A percentile compares a stretch with the other conserved stretches of the same genome.
Conservation (phyloP, 2,888 invertebrate genomes). For the Rapana venosa region DNA sequence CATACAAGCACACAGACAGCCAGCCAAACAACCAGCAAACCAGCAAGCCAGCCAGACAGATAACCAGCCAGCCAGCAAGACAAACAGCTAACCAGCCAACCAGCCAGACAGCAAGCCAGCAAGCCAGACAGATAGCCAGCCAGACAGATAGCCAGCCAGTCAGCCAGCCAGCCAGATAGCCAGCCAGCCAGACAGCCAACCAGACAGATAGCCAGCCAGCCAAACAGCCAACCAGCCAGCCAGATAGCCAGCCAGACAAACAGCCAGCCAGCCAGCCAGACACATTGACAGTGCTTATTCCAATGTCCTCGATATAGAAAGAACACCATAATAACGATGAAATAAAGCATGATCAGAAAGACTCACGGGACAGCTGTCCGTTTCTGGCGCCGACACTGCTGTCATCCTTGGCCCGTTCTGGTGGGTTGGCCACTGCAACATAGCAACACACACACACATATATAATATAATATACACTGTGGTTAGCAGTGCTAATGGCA, state of each 20-base stretch:
- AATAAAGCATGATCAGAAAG: neutral
- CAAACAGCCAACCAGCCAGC: neutral
- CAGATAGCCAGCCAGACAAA: neutral
- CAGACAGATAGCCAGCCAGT: too few species aligned
- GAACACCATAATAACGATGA: neutral
- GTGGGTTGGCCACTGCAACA: slow-evolving; percentile 90
- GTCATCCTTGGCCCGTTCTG: slow-evolving; percentile 85
- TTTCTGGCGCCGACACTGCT: slow-evolving; percentile 75
- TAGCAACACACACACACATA: neutral
- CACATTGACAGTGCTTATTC: neutral
- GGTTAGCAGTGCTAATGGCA: neutral
- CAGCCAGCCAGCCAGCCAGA: neutral
- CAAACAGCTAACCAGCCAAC: too few species aligned
- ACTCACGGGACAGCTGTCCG: slow-evolving; percentile 77
- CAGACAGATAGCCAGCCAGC: too few species aligned
- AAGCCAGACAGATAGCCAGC: too few species aligned
- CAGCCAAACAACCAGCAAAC: too few species aligned
- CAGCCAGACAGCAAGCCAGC: too few species aligned
- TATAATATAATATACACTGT: neutral
- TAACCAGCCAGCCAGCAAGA: too few species aligned
- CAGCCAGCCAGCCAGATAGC: too few species aligned
- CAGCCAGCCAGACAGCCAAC: too few species aligned
- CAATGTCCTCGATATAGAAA: too few species aligned
- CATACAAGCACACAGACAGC: too few species aligned
- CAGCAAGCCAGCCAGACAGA: too few species aligned